Conservation (phyloP, 2,797 vertebrate genomes). For the Takifugu rubripes region DNA sequence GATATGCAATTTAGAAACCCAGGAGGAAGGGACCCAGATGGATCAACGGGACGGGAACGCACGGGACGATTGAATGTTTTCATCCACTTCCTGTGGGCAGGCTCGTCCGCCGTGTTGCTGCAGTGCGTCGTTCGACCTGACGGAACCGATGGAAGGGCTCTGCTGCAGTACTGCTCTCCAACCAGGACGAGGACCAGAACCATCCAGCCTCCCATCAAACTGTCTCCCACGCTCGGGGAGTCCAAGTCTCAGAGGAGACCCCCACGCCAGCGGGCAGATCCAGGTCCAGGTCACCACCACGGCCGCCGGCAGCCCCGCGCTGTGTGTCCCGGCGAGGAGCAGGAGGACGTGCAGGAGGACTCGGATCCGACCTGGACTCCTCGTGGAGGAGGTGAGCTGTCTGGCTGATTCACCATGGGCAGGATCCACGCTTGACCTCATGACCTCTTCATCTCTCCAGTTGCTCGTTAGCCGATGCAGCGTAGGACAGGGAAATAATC, state of each 20-base stretch:
- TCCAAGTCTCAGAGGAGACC: constrained; percentile 27
- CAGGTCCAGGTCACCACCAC: not conserved
- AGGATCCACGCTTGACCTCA: no score
- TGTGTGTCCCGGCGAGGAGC: not conserved
- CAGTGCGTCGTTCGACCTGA: constrained; percentile 51
- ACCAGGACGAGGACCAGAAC: constrained; percentile 42
- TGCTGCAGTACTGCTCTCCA: constrained; percentile 57
- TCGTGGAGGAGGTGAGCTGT: constrained; percentile 19
- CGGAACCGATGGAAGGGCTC: constrained; percentile 41
- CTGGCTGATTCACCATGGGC: no score
- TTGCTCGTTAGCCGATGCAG: no score
- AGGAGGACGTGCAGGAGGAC: constrained; percentile 17
- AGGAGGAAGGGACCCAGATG: no score
- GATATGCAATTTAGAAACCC: no score
- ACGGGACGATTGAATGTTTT: no score
- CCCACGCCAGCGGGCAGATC: not conserved
- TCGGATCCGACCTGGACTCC: constrained; percentile 44
- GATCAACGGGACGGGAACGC: no score
- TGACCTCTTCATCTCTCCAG: no score
- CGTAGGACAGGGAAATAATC: no score
- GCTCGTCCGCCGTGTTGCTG: constrained; percentile 36
- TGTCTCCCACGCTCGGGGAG: constrained; percentile 14
- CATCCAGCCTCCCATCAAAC: constrained; percentile 27
- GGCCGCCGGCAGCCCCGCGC: rapidly evolving
- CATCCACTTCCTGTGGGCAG: constrained; percentile 19